Conservation (phyloP, 2,113 vertebrate genomes). For the Bos taurus region DNA sequence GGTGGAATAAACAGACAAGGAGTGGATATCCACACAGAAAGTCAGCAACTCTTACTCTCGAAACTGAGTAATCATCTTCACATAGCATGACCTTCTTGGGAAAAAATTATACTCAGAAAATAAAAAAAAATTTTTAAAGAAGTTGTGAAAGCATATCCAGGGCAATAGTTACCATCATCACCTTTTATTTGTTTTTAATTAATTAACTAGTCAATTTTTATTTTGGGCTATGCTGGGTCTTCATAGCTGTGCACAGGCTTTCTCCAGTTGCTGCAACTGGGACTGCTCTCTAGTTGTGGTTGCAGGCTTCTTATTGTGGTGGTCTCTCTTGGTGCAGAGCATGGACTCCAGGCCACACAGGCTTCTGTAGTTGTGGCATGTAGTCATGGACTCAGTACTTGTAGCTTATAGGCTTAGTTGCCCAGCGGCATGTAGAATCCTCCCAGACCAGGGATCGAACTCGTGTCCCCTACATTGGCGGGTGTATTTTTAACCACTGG, state of each 20-base stretch:
- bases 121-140: background rate
- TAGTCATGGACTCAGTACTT: background rate
- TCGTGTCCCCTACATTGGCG: background rate
- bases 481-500: background rate
- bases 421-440: background rate
- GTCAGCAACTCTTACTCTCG: background rate
- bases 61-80: background rate
- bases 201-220: background rate
- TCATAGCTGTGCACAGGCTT: background rate
- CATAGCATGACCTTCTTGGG: background rate
- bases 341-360: background rate
- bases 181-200: background rate
- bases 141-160: background rate
- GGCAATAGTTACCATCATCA: background rate
- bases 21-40: background rate
- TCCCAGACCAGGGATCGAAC: background rate
- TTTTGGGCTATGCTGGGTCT: background rate
- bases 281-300: background rate
- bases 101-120: background rate
- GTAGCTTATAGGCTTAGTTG: background rate
- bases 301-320: background rate
- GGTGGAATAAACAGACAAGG: background rate
- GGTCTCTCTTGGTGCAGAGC: background rate
- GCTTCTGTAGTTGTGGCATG: background rate
- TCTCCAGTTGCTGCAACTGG: background rate